Conservation (phyloP, 2,888 invertebrate species). For the Julus scandinavius region DNA sequence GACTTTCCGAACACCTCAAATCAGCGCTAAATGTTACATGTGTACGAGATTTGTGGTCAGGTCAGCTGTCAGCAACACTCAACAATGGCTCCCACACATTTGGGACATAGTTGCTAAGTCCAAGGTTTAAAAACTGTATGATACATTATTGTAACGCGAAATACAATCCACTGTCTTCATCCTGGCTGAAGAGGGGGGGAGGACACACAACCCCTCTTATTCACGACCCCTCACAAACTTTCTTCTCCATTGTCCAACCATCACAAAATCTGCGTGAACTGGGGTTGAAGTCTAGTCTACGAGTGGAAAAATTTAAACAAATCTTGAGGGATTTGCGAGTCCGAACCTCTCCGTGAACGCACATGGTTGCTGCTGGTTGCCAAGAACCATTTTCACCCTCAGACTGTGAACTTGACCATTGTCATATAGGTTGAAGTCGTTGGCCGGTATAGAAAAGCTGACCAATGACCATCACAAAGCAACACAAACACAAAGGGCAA, state of each 20-base stretch:
- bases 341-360: too few relatives aligned
- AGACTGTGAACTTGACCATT: too few relatives aligned
- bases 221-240: not conserved
- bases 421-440: too few relatives aligned
- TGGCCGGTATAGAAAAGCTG: too few relatives aligned
- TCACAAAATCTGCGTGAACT: not conserved
- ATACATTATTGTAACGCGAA: slow-evolving; percentile 4
- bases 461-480: too few relatives aligned
- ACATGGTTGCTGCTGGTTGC: too few relatives aligned
- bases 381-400: too few relatives aligned
- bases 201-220: too few relatives aligned
- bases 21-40: not conserved
- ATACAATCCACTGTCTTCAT: not conserved
- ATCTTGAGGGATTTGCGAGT: too few relatives aligned
- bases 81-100: not conserved
- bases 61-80: not conserved
- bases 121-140: not conserved
- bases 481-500: not conserved
- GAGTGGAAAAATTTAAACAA: too few relatives aligned
- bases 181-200: not conserved
- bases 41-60: not conserved
- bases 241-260: not conserved
- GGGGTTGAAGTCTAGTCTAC: too few relatives aligned
- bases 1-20: not conserved
- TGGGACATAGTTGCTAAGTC: not conserved